Evolutionary conservation across 2,797 vertebrate genomes (phyloP).

Genomic region (Chloroceryle amazona): DNA sequence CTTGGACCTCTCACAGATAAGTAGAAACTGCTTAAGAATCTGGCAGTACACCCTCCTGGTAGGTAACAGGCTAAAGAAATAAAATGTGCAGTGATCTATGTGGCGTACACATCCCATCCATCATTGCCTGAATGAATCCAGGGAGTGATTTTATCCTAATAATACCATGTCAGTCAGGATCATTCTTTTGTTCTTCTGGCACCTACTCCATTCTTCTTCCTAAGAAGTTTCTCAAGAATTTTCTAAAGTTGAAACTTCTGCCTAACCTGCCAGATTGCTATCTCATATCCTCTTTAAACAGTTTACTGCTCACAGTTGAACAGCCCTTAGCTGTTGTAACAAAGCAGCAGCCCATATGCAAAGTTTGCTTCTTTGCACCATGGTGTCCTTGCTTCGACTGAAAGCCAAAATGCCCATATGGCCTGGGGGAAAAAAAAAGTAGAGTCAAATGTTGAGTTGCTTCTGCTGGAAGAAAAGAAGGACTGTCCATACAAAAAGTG

Average conservation of each 20-base stretch:
- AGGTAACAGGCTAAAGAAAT: not conserved
- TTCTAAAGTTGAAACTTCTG: not conserved
- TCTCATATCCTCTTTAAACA: not conserved
- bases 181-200: not conserved
- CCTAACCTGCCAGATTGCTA: not conserved
- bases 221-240: not conserved
- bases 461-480: not conserved
- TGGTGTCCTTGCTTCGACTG: constrained; percentile 31
- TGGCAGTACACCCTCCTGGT: fast-evolving
- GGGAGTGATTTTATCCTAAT: not conserved
- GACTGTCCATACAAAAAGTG: not conserved
- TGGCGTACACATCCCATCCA: not conserved
- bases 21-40: not conserved
- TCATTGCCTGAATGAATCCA: not conserved
- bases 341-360: constrained; percentile 57
- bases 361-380: constrained; percentile 58
- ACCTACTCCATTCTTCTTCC: not conserved
- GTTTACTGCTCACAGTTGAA: constrained; percentile 39
- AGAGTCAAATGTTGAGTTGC: not conserved
- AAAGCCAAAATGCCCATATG: constrained; percentile 64
- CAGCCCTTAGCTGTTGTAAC: constrained; percentile 16
- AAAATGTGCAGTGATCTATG: not conserved
- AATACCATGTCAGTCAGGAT: not conserved
- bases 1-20: not conserved
- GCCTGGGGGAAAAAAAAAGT: not conserved